These are phyloP conservation scores for Sinocyclocheilus rhinocerous DNA, from an alignment of 2,113 vertebrate species.

Conservation along the genomic window DNA sequence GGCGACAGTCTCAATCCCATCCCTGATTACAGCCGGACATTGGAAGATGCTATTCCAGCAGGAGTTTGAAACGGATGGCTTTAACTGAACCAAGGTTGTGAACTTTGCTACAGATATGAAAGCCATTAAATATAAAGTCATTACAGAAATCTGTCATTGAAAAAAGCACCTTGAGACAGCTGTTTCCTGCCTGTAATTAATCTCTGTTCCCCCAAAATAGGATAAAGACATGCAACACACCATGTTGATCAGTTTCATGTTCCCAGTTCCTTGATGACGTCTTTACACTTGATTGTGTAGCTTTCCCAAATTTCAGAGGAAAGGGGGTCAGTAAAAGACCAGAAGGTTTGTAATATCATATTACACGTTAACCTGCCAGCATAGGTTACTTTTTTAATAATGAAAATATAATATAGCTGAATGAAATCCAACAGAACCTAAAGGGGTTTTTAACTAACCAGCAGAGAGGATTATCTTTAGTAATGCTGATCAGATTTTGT, in stretches of 20 bases:
- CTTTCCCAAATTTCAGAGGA: neutral
- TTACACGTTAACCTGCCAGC: neutral
- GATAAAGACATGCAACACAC: neutral
- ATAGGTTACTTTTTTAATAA: neutral
- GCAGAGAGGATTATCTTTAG: neutral
- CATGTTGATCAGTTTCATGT: slow-evolving; percentile 3
- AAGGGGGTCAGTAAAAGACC: neutral
- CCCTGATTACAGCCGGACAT: neutral
- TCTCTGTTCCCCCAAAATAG: slow-evolving; percentile 10
- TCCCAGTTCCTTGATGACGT: neutral
- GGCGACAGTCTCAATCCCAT: neutral
- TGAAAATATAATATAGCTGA: neutral
- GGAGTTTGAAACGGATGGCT: neutral
- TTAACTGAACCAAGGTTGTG: neutral
- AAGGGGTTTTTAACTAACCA: neutral
- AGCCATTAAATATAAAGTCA: neutral
- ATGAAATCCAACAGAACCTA: too few species aligned
- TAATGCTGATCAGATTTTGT: neutral
- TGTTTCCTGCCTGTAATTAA: slow-evolving; percentile 20
- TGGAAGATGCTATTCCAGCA: slow-evolving; percentile 3
- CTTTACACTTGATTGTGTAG: neutral
- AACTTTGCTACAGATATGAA: neutral
- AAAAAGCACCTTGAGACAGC: slow-evolving; percentile 4
- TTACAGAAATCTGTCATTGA: slow-evolving; percentile 4
- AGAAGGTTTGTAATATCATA: neutral